phyloP scores from a whole-genome alignment of 2,888 invertebrate genomes.

The Athalia circularis region DNA sequence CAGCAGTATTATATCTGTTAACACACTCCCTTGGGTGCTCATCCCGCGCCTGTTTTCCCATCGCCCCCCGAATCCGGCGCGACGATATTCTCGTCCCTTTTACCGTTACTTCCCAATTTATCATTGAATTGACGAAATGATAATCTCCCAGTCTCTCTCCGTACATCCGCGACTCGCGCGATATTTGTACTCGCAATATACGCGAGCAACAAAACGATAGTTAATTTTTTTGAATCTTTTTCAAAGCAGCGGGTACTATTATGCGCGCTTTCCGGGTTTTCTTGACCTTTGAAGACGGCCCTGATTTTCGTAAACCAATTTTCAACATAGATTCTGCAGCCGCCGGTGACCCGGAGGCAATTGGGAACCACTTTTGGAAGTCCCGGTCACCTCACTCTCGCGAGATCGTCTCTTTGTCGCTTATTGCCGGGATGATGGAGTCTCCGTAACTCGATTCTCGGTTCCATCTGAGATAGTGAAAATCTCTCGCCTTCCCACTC shows the following conservation, averaged over 20 bases:
- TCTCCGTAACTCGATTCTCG: constrained; percentile 69
- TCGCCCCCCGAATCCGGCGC: background rate
- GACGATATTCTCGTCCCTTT: background rate
- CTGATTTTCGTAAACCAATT: constrained; percentile 2
- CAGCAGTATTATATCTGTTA: constrained; percentile 55
- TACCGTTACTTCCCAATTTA: background rate
- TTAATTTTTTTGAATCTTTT: too few species aligned
- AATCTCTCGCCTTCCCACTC: constrained; percentile 61
- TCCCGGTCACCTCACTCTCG: constrained; percentile 40
- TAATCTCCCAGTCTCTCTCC: too few species aligned
- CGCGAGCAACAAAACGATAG: too few species aligned
- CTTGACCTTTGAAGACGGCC: background rate
- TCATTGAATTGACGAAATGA: too few species aligned
- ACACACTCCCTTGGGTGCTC: constrained; percentile 58
- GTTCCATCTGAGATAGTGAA: constrained; percentile 72
- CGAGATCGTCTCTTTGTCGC: constrained; percentile 49
- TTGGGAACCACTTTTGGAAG: constrained; percentile 39
- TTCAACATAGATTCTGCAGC: background rate
- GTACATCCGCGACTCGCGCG: too few species aligned
- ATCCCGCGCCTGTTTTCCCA: constrained; percentile 46
- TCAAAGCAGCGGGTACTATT: background rate
- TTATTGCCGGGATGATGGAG: constrained; percentile 61
- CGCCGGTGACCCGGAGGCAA: constrained; percentile 1
- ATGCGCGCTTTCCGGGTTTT: background rate
- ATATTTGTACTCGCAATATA: too few species aligned